A percentile compares a stretch with the other conserved stretches of the same genome.
Conservation (phyloP, 2,888 invertebrate genomes). For the Scaeva pyrastri region DNA sequence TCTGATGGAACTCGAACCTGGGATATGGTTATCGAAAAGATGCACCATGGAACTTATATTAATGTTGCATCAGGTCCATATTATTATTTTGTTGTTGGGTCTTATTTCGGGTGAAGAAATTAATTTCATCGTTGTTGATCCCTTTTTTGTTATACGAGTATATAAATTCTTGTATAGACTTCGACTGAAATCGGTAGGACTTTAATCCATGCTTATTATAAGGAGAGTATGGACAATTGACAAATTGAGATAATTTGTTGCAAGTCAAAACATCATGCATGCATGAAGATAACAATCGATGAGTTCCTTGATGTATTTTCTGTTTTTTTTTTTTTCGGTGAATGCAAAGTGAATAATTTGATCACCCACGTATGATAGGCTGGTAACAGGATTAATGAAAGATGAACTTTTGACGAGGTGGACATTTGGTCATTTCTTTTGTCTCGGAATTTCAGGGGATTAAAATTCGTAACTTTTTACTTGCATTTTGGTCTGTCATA, state of each 20-base stretch:
- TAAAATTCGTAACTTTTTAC: too few relatives aligned
- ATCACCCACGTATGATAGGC: conserved; percentile 36
- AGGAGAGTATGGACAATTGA: conserved; percentile 78
- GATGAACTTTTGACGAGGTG: neutral
- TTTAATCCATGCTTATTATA: conserved; percentile 66
- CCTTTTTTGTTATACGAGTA: too few relatives aligned
- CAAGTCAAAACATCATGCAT: conserved; percentile 82
- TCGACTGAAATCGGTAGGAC: conserved; percentile 37
- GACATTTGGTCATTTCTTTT: neutral
- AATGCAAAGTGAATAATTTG: conserved; percentile 57
- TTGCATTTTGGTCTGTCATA: too few relatives aligned
- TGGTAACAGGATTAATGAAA: neutral
- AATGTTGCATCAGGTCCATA: conserved; percentile 42
- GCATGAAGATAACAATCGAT: conserved; percentile 79
- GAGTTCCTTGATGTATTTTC: conserved; percentile 63
- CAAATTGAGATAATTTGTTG: conserved; percentile 83
- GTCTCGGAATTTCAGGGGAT: too few relatives aligned
- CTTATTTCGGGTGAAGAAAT: conserved; percentile 69
- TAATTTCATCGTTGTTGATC: conserved; percentile 71
- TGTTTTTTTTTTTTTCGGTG: conserved; percentile 11
- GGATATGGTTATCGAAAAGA: neutral
- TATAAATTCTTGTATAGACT: conserved; percentile 4
- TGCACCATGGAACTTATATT: conserved; percentile 48
- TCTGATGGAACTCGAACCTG: neutral
- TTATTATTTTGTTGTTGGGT: conserved; percentile 56